phyloP scores from a whole-genome alignment of 1,140 invertebrate genomes.

The Euschistus heros region DNA sequence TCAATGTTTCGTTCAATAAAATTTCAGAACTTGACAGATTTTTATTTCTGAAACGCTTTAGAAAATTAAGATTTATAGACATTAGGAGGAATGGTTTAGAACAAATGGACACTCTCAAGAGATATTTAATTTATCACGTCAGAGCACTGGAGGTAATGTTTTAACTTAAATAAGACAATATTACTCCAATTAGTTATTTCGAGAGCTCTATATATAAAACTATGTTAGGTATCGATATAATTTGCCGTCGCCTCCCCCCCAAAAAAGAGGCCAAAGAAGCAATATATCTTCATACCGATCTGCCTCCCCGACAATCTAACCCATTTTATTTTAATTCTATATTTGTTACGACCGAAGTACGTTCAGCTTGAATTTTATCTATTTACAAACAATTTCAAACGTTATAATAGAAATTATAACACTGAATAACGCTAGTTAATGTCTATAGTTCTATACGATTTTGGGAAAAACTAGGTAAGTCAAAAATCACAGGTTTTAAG shows the following conservation, averaged over 20 bases:
- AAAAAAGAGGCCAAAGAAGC: background rate
- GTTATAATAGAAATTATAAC: no score
- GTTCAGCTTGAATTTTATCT: no score
- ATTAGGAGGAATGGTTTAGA: background rate
- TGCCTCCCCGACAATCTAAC: background rate
- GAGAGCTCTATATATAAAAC: no score
- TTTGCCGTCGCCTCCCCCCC: no score
- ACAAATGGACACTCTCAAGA: constrained; percentile 2
- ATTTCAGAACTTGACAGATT: background rate
- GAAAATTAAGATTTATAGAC: background rate
- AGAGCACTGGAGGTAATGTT: background rate
- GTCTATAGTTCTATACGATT: no score
- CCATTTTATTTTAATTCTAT: background rate
- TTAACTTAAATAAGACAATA: background rate
- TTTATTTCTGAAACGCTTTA: background rate
- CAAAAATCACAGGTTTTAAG: no score
- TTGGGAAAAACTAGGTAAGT: no score
- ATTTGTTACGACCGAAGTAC: background rate
- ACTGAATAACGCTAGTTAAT: no score
- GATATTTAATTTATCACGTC: constrained; percentile 2
- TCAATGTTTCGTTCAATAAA: background rate
- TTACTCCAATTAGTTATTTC: background rate
- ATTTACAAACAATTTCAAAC: no score
- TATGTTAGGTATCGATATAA: no score
- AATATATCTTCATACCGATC: background rate